phyloP scores from a whole-genome alignment of 2,888 invertebrate genomes.

The Altica lythri region DNA sequence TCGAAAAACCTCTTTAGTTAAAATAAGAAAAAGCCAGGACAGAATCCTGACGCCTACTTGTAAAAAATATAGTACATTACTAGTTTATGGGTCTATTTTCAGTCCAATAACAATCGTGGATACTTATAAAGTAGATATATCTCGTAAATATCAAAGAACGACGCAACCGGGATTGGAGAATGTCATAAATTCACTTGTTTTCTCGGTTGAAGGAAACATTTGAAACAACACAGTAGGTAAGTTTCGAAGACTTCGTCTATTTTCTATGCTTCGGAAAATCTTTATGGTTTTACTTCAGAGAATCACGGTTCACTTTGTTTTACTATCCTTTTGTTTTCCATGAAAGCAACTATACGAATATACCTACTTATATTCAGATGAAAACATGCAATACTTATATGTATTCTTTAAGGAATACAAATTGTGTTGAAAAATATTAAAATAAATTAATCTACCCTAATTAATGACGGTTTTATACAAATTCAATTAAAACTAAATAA shows the following conservation, averaged over 20 bases:
- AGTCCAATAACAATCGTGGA: slow-evolving; percentile 10
- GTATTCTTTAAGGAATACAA: too few species aligned
- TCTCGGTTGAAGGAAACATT: slow-evolving; percentile 12
- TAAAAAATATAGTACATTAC: slow-evolving; percentile 11
- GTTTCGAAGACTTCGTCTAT: slow-evolving; percentile 9
- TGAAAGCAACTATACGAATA: too few species aligned
- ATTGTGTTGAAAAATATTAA: too few species aligned
- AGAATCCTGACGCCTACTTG: slow-evolving; percentile 13
- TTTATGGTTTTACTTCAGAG: slow-evolving; percentile 12
- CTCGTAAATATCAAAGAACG: slow-evolving; percentile 25
- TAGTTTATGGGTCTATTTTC: slow-evolving; percentile 14
- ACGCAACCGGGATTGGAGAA: slow-evolving; percentile 15
- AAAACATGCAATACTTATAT: too few species aligned
- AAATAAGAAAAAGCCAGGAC: slow-evolving; percentile 1
- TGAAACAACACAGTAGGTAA: slow-evolving; percentile 13
- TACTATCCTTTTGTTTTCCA: slow-evolving; percentile 7
- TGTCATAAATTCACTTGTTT: slow-evolving; percentile 28
- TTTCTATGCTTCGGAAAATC: slow-evolving; percentile 18
- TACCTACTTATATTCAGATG: too few species aligned
- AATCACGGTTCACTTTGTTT: slow-evolving; percentile 15
- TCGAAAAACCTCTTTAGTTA: too few species aligned
- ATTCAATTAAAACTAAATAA: too few species aligned
- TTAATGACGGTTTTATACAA: too few species aligned
- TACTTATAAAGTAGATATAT: slow-evolving; percentile 20
- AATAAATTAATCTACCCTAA: too few species aligned